Percentiles rank a stretch among this genome's conserved stretches.
phyloP scores from a whole-genome alignment of 2,797 vertebrate species.

The Pangasius djambal region DNA sequence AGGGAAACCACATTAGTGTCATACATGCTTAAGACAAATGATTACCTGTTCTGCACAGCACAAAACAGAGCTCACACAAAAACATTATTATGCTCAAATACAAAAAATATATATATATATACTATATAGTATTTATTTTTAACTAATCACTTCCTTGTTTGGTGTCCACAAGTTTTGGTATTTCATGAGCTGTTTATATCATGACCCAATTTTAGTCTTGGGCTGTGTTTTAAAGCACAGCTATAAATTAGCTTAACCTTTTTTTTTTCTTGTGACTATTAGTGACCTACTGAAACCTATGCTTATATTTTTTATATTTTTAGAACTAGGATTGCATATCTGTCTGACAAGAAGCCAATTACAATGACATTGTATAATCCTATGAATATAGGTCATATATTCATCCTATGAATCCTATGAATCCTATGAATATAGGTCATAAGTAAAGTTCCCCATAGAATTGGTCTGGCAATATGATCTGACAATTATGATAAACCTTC shows the following conservation, averaged over 20 bases:
- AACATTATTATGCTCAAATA: not conserved
- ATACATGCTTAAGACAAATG: not conserved
- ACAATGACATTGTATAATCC: not conserved
- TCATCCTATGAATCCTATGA: no score
- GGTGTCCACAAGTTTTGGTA: not conserved
- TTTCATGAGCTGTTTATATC: not conserved
- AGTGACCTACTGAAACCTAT: not conserved
- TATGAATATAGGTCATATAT: not conserved
- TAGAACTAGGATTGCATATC: not conserved
- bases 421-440: not conserved
- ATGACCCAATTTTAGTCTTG: not conserved
- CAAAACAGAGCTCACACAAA: not conserved
- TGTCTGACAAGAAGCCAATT: not conserved
- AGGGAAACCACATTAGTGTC: not conserved
- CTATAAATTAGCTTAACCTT: not conserved
- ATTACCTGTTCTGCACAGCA: not conserved
- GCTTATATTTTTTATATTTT: not conserved
- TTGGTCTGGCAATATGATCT: conserved; percentile 5
- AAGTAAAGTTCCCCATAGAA: not conserved
- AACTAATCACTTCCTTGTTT: not conserved
- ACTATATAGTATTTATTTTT: not conserved
- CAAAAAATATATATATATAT: not conserved
- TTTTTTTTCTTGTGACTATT: not conserved
- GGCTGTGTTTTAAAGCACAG: not conserved
- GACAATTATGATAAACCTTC: conserved; percentile 30